phyloP scores from a whole-genome alignment of 2,888 invertebrate genomes.

The Mechanitis mazaeus region DNA sequence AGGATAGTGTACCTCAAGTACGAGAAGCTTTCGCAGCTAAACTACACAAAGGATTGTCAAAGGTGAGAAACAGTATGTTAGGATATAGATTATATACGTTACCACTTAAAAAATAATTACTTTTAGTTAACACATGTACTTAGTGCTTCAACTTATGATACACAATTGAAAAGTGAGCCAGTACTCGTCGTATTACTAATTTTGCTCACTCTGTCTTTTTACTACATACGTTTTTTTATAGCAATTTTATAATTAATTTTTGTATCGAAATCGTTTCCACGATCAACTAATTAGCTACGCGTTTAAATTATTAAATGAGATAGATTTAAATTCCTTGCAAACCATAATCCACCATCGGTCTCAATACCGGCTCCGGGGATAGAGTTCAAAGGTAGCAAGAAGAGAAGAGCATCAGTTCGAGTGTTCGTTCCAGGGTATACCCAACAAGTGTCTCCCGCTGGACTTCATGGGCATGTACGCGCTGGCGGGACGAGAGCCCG shows the following conservation, averaged over 20 bases:
- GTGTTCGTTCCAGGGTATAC: conserved; percentile 80
- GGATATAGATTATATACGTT: neutral
- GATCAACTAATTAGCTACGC: no score
- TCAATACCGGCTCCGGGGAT: neutral
- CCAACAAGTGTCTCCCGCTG: conserved; percentile 92
- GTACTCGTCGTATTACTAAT: no score
- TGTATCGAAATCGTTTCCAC: no score
- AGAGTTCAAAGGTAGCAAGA: neutral
- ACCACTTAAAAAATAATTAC: neutral
- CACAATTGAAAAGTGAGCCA: no score
- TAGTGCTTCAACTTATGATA: no score
- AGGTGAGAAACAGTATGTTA: conserved; percentile 43
- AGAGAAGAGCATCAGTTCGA: neutral
- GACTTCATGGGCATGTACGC: conserved; percentile 98
- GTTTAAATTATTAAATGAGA: no score
- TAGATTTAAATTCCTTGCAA: no score
- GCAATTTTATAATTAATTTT: no score
- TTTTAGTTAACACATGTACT: no score
- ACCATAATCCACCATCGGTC: neutral
- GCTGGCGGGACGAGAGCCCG: conserved; percentile 91
- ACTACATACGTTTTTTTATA: no score
- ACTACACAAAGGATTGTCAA: conserved; percentile 90
- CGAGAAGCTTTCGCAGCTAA: conserved; percentile 92
- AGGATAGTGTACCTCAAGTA: conserved; percentile 91
- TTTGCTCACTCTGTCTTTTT: no score